Percentiles rank a stretch among this genome's conserved stretches.
phyloP scores from a whole-genome alignment of 2,797 vertebrate genomes.

The Acanthurus leucopareius region DNA sequence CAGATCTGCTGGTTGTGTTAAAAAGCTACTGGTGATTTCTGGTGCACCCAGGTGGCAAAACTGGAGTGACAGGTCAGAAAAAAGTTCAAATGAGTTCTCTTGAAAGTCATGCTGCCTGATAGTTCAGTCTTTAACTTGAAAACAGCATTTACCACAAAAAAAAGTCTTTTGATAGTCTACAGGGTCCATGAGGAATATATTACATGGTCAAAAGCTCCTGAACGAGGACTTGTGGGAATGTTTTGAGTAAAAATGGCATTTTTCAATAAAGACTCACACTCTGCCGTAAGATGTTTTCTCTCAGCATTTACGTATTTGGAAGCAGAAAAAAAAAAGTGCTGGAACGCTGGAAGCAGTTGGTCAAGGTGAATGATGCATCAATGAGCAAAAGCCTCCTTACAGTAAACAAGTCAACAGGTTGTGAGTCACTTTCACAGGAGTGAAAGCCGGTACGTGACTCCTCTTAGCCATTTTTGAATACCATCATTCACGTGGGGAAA shows the following conservation, averaged over 20 bases:
- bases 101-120: neutral
- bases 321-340: neutral
- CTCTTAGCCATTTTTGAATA: conserved; percentile 25
- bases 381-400: conserved; percentile 17
- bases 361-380: conserved; percentile 47
- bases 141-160: neutral
- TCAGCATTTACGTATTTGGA: neutral
- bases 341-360: conserved; percentile 1
- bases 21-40: neutral
- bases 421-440: conserved; percentile 47
- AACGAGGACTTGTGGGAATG: neutral
- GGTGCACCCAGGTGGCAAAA: neutral
- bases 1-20: neutral
- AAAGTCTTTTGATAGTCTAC: too few relatives aligned
- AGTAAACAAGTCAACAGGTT: conserved; percentile 49
- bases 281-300: neutral
- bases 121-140: neutral
- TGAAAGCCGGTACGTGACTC: conserved; percentile 6
- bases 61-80: neutral
- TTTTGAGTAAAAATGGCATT: neutral
- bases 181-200: neutral
- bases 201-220: neutral
- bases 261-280: neutral
- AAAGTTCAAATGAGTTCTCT: neutral
- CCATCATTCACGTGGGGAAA: conserved; percentile 11